Evolutionary conservation across 2,797 vertebrate species (phyloP), one percentile per base, ranked within the genome.

Genomic region (Hydrolagus colliei): DNA sequence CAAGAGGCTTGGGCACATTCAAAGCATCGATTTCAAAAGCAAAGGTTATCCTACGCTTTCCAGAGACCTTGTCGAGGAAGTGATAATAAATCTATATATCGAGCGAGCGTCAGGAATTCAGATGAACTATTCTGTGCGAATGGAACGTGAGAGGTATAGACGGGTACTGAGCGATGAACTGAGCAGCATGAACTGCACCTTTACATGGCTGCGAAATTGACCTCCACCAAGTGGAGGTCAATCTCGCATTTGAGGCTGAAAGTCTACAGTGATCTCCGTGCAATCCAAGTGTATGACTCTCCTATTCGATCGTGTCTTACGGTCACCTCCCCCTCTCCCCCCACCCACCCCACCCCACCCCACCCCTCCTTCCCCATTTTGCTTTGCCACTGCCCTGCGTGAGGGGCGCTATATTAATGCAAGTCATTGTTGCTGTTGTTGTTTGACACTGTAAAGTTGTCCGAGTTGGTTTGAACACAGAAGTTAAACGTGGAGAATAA

Each of bases 71-170:
- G 27, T 8, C 68, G 32, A 11, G 79, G 9, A 4, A 10, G 18
- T 52, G 32, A 11, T 11, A n/a, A 77, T 77, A 77, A 77, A 77
- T 61, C 75, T 61, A 61, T 77, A 77, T 77, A 77, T 77, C 52
- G 10, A 71, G 27, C 9, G 78, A 65, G 27, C 67, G 62, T 9
- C 22, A 35, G 67, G 13, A 65, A 82, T 59, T 77, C 75, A 20
- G 20, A 61, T 41, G 8, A 61, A 82, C 35, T 22, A 63, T 9
- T 82, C 13, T 67, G 78, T 67, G n/a, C 41, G 35, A 32, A 67
- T 67, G 78, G 22, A 82, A 68, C 13, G 27, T 67, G 22, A 82
- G 14, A 14, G 62, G 20, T 52, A 12, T 14, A 27, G 20, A 82
- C 67, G 11, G 18, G 6, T 68, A 82, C 35, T 11, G 22, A 79